Base-by-base conservation (phyloP, 2,888 invertebrate species). In the Empis stercorea region DNA sequence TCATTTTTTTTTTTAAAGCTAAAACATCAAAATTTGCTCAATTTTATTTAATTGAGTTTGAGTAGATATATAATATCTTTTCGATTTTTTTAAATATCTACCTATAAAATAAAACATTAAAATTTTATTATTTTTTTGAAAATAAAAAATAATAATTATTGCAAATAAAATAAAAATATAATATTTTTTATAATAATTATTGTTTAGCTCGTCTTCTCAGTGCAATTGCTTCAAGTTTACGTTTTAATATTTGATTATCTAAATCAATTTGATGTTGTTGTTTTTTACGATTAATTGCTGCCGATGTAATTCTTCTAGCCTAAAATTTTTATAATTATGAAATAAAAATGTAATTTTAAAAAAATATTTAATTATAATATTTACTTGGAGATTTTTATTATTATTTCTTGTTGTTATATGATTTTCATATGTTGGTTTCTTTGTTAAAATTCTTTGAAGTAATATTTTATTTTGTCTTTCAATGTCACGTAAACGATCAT, bases 401-500 rank as follows among this genome's bases (percentile, higher is more conserved):
- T 6, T 23, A 11, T 15, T 4, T 34, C 20, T 38, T n/a, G 20
- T 44, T 17, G 30, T 32, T 9, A 43, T 32, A n/a, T n/a, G n/a
- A 30, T 14, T 46, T 37, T 50, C 49, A 30, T 51, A 44, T 15
- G 53, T 52, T 10, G 65, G 62, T 48, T 64, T 64, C 30, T 66
- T 74, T 44, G 71, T 70, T 47, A 78, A 59, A 52, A 78, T 78
- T 63, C 76, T 78, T 36, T 70, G 68, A 10, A 78, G 59, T 3
- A 78, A 62, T 10, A 78, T 77, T 53, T 75, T 72, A 57, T 78
- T 78, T 57, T 77, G 75, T 2, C 78, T 66, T 54, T 78, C 76
- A 14, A 78, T 78, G 56, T 78, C 77, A 0, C 78, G 68, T 44
- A 77, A 64, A 4, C 76, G 68, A n/a, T 74, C 74, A 59, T 78